A percentile compares a stretch with the other conserved stretches of the same genome.
phyloP scores from a whole-genome alignment of 1,140 invertebrate genomes.

The Aphaenogaster ashmeadi region DNA sequence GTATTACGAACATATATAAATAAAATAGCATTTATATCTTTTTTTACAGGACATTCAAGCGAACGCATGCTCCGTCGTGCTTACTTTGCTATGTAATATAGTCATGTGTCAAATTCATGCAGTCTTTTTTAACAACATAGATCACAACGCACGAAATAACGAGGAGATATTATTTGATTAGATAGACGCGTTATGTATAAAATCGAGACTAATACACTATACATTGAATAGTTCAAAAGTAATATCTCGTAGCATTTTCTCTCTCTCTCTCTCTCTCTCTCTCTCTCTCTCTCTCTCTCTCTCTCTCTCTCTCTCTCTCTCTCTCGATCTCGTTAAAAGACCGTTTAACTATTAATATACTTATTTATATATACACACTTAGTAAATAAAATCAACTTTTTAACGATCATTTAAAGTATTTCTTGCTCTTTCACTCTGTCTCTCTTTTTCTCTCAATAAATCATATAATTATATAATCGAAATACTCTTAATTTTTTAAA shows the following conservation, averaged over 20 bases:
- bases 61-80: neutral
- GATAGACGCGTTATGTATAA: neutral
- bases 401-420: neutral
- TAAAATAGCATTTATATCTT: conserved; percentile 2
- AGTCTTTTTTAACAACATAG: conserved; percentile 14
- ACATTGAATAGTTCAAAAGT: conserved; percentile 41
- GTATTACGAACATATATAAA: conserved; percentile 30
- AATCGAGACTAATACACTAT: conserved; percentile 4
- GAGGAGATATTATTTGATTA: neutral
- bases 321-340: neutral
- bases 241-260: neutral
- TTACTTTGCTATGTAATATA: neutral
- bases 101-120: conserved; percentile 12
- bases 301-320: too few relatives aligned
- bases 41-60: neutral
- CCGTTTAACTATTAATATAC: neutral
- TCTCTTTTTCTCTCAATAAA: conserved; percentile 4
- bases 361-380: neutral
- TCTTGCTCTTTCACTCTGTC: neutral
- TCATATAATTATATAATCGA: conserved; percentile 20
- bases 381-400: neutral
- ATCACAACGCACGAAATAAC: neutral
- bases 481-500: neutral
- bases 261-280: too few relatives aligned
- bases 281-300: too few relatives aligned